Evolutionary conservation across 2,113 vertebrate species (phyloP), one percentile per base, ranked within the genome.

Genomic region (Pycnonotus jocosus): DNA sequence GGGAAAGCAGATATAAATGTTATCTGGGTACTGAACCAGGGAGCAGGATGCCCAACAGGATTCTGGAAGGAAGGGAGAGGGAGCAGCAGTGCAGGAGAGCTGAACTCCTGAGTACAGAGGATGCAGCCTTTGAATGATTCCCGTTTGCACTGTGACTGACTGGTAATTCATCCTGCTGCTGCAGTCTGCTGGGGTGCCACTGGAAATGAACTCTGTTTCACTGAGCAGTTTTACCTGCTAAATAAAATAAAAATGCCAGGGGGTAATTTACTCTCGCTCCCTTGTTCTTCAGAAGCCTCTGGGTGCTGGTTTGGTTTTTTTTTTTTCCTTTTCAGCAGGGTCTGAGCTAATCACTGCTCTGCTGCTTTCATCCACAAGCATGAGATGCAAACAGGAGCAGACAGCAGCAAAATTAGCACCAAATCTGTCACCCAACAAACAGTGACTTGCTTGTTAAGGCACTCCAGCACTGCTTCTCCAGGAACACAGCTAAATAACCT

Each of bases 181-280:
- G 35, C 66, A 87, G 89, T 92, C 91, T 96, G 76, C 71, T 81
- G 88, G 74, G 93, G 73, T 45, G 61, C 72, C 78, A 87, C 85
- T 88, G 61, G 57, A 95, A 95, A 64, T 91, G 93, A 96, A 92
- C 94, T 95, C 78, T 51, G 74, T 62, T 61, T 96, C 93, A 93
- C 71, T 68, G 82, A 88, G 83, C 57, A 86, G 33, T 60, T 97
- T 94, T 80, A 96, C 86, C 93, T 90, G 73, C 65, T 89, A 96
- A 97, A 95, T 94, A 95, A 96, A 97, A 97, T 76, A 88, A 96
- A 97, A 97, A 90, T 38, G 56, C 86, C 77, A 94, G 86, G 51
- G 74, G 94, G 77, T 91, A 97, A 96, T 95, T 92, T 71, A 95
- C 86, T 88, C 88, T 80, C 54, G 31, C 62, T 91, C 87, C 56